Base-by-base conservation (phyloP, 1,140 invertebrate species). In the Bombus cullumanus region DNA sequence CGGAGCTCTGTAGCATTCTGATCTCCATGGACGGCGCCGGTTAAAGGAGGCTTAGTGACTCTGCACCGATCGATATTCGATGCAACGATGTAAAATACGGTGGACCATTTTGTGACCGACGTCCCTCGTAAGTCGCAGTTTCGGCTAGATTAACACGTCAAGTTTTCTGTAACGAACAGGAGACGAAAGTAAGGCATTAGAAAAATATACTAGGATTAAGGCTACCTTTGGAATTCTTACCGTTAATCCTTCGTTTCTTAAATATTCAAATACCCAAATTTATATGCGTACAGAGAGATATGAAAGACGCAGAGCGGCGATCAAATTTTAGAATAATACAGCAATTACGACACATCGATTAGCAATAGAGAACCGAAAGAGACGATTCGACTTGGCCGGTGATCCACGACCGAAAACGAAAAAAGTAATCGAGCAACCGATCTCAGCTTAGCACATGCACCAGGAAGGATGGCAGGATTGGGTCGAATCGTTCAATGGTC, bases 401-500 rank as follows among this genome's bases (percentile, higher is more conserved):
- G 59, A 83, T 83, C 41, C 34, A 83, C 81, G 18, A 28, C 41
- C 18, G 9, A 34, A 68, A n/a, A 22, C 9, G 18, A 68, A 22
- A 4, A 34, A 68, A 1, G 0, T 2, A 25, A 22, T 22, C 34
- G 31, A 68, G 66, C 43, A 73, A 59, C 79, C 37, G 75, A 69
- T 77, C 18, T 43, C 22, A 83, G 43, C 43, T 31, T 53, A 75
- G 75, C 59, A 28, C 66, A 78, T 64, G 39, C 68, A 22, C 53
- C 41, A 34, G n/a, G 1, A 13, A 57, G 6, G 28, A 62, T 25
- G 71, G 53, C 47, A 47, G 59, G 69, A 69, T 74, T 34, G 8
- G 31, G 74, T 43, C 5, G 69, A 31, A 28, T 75, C 73, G 62
- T 72, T 69, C 71, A 77, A 81, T 64, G 77, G 75, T 85, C 80